Conservation (phyloP, 2,797 vertebrate genomes). For the Rousettus madagascariensis region DNA sequence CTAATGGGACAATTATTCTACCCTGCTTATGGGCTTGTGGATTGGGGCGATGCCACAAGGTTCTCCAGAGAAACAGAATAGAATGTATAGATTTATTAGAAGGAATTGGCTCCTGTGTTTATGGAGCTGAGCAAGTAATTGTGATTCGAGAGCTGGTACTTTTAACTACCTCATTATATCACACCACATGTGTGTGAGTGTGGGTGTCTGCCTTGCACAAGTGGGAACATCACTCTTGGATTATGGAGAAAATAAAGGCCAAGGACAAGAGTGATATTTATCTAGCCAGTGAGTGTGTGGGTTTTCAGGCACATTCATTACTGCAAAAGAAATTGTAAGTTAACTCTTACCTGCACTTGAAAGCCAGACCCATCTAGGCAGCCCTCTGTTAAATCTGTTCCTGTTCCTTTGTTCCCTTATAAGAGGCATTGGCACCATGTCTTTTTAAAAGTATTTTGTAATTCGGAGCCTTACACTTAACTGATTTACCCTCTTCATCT, state of each 20-base stretch:
- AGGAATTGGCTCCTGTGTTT: neutral
- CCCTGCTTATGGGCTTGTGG: neutral
- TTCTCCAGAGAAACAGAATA: neutral
- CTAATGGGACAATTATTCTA: slow-evolving; percentile 72
- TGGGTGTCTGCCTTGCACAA: neutral
- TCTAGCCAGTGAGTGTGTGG: neutral
- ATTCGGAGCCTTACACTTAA: neutral
- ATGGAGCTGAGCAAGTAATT: neutral
- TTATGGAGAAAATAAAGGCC: neutral
- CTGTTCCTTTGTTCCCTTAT: neutral
- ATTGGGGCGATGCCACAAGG: slow-evolving; percentile 26
- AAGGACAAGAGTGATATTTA: neutral
- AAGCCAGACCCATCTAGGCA: neutral
- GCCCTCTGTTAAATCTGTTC: neutral
- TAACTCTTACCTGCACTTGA: slow-evolving; percentile 23
- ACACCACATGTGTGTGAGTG: neutral
- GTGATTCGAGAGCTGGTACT: neutral
- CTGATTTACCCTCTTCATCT: neutral
- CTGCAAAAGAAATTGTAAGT: slow-evolving; percentile 31
- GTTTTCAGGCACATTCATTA: neutral
- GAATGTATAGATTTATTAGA: neutral
- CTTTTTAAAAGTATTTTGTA: neutral
- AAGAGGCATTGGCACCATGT: neutral
- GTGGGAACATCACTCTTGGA: neutral
- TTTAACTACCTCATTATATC: neutral